phyloP scores from a whole-genome alignment of 2,797 vertebrate genomes.

The Cottoperca gobio region DNA sequence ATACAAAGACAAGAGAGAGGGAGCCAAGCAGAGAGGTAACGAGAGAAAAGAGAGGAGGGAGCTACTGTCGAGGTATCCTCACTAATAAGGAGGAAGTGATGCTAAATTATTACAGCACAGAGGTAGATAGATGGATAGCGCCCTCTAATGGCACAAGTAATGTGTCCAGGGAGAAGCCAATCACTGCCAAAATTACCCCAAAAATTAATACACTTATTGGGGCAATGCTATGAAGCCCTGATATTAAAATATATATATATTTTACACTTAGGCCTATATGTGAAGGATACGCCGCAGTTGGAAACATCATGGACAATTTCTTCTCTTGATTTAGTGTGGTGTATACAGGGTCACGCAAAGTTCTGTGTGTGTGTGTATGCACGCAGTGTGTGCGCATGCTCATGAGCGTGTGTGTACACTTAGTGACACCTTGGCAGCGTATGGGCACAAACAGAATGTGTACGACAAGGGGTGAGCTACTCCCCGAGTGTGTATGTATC shows the following conservation, averaged over 20 bases:
- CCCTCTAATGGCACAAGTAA: constrained; percentile 70
- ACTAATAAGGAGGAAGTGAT: constrained; percentile 57
- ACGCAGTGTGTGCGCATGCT: constrained; percentile 21
- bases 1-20: constrained; percentile 58
- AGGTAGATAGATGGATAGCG: constrained; percentile 67
- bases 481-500: constrained; percentile 77
- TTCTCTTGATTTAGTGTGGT: constrained; percentile 9
- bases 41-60: constrained; percentile 50
- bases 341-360: constrained; percentile 6
- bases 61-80: constrained; percentile 53
- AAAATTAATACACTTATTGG: constrained; percentile 20
- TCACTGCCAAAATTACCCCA: constrained; percentile 27
- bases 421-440: constrained; percentile 57
- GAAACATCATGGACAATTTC: constrained; percentile 16
- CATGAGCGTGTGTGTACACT: constrained; percentile 19
- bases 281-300: not conserved
- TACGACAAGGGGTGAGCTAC: constrained; percentile 67
- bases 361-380: constrained; percentile 25
- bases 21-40: constrained; percentile 50
- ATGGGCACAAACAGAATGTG: constrained; percentile 67
- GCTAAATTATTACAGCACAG: constrained; percentile 23
- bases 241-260: not conserved
- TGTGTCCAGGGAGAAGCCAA: constrained; percentile 22
- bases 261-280: not conserved
- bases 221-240: not conserved